Conservation (phyloP, 2,797 vertebrate species). For the Myotis myotis region DNA sequence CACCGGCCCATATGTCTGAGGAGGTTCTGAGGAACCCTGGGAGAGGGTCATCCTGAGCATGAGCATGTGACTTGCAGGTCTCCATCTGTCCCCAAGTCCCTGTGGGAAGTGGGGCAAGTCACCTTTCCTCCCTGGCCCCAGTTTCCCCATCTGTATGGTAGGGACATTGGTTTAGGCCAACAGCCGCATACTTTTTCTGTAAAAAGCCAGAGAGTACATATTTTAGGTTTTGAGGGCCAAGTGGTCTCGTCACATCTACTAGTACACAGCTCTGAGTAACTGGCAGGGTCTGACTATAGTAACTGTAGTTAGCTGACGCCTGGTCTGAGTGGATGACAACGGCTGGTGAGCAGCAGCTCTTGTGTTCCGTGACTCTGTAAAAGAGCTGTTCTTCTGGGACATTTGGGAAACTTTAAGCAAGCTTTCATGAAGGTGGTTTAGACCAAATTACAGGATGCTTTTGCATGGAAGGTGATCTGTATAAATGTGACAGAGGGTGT, state of each 20-base stretch:
- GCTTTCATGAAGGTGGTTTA: background rate
- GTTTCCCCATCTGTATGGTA: background rate
- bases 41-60: background rate
- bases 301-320: background rate
- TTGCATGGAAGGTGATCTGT: background rate
- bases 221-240: background rate
- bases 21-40: background rate
- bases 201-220: background rate
- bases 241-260: background rate
- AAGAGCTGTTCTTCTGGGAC: background rate
- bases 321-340: background rate
- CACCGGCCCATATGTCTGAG: fast-evolving
- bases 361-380: background rate
- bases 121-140: background rate
- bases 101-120: background rate
- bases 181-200: background rate
- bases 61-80: background rate
- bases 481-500: background rate
- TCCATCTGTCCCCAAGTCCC: background rate
- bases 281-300: background rate
- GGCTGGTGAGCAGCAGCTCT: background rate
- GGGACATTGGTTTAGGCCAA: background rate
- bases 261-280: background rate
- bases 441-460: background rate
- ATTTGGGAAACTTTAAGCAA: background rate